These are phyloP conservation scores for Sesia bembeciformis DNA, from an alignment of 2,888 invertebrate species.

Conservation along the genomic window DNA sequence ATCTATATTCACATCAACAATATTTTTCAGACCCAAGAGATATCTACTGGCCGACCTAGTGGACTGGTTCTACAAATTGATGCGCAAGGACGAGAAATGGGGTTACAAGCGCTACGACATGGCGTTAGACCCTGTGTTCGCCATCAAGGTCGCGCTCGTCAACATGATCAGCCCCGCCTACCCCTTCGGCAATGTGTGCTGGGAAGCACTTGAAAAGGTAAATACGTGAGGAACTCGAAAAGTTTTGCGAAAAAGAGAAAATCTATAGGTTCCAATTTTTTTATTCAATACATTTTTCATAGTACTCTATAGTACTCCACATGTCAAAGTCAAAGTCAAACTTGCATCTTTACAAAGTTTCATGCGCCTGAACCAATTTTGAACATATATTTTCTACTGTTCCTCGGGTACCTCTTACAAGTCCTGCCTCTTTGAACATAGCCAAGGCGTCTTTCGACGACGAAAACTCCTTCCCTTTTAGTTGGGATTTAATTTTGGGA, in stretches of 20 bases:
- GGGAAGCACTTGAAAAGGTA: constrained; percentile 88
- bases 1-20: not conserved
- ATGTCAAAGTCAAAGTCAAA: no score
- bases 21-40: constrained; percentile 79
- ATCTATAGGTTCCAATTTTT: not conserved
- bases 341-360: no score
- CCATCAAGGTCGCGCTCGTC: constrained; percentile 77
- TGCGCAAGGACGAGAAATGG: constrained; percentile 80
- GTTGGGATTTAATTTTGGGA: no score
- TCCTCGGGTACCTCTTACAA: no score
- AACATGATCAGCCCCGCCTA: constrained; percentile 77
- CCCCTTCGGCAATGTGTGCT: constrained; percentile 80
- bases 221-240: constrained; percentile 2
- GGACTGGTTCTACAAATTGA: constrained; percentile 86
- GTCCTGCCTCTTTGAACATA: no score
- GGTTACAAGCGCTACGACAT: constrained; percentile 83
- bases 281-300: not conserved
- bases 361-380: no score
- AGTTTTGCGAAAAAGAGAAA: not conserved
- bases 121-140: constrained; percentile 80
- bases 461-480: no score
- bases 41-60: constrained; percentile 86
- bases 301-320: no score
- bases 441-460: no score
- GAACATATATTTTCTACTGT: no score